Percentiles rank a stretch among this genome's conserved stretches.
These are phyloP conservation scores for Dinoponera quadriceps DNA, from an alignment of 1,140 invertebrate genomes.

Conservation along the genomic window DNA sequence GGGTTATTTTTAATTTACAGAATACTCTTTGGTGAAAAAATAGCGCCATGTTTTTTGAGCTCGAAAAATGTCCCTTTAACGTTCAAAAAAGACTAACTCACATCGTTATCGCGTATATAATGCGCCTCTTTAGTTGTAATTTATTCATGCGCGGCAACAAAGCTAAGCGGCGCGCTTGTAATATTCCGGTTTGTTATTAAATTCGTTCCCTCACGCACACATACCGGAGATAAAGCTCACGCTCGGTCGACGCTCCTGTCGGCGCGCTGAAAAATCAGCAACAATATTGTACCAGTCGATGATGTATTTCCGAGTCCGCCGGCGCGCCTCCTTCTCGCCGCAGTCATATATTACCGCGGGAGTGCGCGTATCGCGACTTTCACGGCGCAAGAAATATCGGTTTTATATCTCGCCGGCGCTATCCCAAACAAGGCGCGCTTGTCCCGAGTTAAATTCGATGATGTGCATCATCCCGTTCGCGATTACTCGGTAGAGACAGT, in stretches of 20 bases:
- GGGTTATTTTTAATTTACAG: no score
- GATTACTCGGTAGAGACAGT: conserved; percentile 42
- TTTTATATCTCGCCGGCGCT: conserved; percentile 28
- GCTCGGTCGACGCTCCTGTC: background rate
- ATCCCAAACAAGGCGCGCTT: conserved; percentile 43
- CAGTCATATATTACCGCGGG: conserved; percentile 30
- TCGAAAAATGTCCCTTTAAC: no score
- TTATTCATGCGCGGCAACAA: no score
- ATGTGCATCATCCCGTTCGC: conserved; percentile 5
- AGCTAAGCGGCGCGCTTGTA: no score
- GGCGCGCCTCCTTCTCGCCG: background rate
- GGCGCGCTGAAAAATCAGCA: background rate
- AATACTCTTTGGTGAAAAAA: no score
- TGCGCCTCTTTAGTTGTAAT: no score
- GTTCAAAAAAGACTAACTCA: no score
- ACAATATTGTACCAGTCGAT: conserved; percentile 14
- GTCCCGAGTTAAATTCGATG: conserved; percentile 44
- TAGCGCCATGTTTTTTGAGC: no score
- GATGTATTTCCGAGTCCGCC: conserved; percentile 21
- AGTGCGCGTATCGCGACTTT: conserved; percentile 29
- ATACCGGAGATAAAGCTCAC: no score
- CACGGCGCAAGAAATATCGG: conserved; percentile 39
- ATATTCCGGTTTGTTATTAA: no score
- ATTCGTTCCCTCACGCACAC: no score
- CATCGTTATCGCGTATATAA: no score